Evolutionary conservation across 2,113 vertebrate genomes (phyloP).

Genomic region (Stegastes partitus): DNA sequence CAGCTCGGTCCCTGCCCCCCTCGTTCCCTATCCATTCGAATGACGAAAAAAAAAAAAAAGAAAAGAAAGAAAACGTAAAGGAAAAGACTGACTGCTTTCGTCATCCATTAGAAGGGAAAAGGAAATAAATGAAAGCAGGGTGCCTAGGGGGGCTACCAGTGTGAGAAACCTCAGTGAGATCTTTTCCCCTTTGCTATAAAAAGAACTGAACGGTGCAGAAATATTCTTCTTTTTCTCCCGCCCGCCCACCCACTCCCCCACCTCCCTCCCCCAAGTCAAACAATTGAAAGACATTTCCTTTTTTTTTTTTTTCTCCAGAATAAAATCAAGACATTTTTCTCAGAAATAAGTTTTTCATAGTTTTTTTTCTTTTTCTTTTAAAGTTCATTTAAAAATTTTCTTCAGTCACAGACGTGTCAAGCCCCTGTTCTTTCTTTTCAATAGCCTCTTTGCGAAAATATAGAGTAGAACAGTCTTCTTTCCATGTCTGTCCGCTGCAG

Average conservation of each 20-base stretch:
- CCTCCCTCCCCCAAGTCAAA: conserved; percentile 76
- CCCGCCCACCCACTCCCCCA: conserved; percentile 34
- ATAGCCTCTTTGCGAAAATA: conserved; percentile 92
- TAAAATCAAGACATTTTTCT: conserved; percentile 86
- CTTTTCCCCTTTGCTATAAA: conserved; percentile 79
- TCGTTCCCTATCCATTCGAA: conserved; percentile 29
- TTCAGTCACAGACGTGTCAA: conserved; percentile 71
- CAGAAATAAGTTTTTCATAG: conserved; percentile 81
- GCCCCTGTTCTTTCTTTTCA: conserved; percentile 80
- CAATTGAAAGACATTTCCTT: conserved; percentile 82
- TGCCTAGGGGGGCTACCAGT: conserved; percentile 66
- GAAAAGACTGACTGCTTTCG: conserved; percentile 49
- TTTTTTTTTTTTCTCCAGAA: conserved; percentile 79
- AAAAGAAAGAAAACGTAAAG: conserved; percentile 29
- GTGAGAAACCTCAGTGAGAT: conserved; percentile 78
- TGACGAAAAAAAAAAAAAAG: conserved; percentile 34
- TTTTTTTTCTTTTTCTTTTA: conserved; percentile 57
- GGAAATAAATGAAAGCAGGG: conserved; percentile 64
- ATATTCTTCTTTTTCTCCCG: conserved; percentile 75
- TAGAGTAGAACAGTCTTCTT: conserved; percentile 84
- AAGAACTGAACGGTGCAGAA: conserved; percentile 86
- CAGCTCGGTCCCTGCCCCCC: conserved; percentile 38
- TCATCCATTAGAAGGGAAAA: conserved; percentile 72
- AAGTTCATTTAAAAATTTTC: conserved; percentile 81
- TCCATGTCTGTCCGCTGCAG: conserved; percentile 75